Evolutionary conservation across 2,888 invertebrate genomes (phyloP), one percentile per base, ranked within the genome.

Genomic region (Glomeris marginata): DNA sequence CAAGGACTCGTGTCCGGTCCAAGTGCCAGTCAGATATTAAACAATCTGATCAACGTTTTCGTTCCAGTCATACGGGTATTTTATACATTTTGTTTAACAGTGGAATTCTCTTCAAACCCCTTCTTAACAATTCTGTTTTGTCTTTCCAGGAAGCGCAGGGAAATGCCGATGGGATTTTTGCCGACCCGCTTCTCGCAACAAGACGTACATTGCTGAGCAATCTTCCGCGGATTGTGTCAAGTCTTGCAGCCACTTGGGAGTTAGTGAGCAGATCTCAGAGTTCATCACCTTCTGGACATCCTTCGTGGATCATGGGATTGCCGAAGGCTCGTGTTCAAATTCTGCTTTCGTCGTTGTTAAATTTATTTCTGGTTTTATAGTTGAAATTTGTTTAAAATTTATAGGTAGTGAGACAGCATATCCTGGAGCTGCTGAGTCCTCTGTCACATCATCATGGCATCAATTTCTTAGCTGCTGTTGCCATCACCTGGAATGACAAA

Each of bases 381-480:
- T 38, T 50, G 28, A 28, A 28, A 28, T 28, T 28, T 28, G 28
- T 28, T 28, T 28, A 8, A 3, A 40, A 33, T 45, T 13, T 45
- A 3, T 74, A 82, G 64, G 72, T 80, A 55, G 79, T 86, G 11
- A 78, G 81, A 54, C 81, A 84, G 58, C 80, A 84, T 58, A 71
- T 90, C 44, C 67, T 88, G 58, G 84, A 85, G 63, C 79, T 88
- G 57, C 67, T 90, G 3, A 84, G 84, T 59, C 88, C 88, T 0
- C 78, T 90, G 45, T 82, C 85, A 6, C 75, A 83, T 49, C 81
- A 84, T 62, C 85, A 88, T 64, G 81, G 84, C 11, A 73, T 78
- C 15, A 81, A 81, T 62, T 82, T 90, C 60, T 69, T 90, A 51
- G 81, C 83, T 6, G 83, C 87, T 2, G 75, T 88, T 52, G 82